Evolutionary conservation across 2,797 vertebrate species (phyloP), one percentile per base, ranked within the genome.

Genomic region (Paedocypris micromegethes): DNA sequence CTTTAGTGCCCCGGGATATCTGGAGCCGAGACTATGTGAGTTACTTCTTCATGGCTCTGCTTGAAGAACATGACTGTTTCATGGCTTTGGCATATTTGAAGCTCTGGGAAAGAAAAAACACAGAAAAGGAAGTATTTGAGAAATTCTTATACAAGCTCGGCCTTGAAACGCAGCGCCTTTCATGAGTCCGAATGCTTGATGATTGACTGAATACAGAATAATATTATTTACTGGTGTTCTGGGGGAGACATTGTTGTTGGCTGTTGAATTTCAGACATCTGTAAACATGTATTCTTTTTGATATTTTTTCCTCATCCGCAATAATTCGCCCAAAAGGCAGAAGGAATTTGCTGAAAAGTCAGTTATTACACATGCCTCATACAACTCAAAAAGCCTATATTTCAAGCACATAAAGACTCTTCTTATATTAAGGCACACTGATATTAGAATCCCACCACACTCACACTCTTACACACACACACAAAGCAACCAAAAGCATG

Each of bases 1-100:
- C 65, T 68, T 70, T 56, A 74, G 70, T 66, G 79, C 80, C 78
- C 51, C 59, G 52, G 77, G 81, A 75, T 58, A 47, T 70, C 64
- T 50, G 74, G 68, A 53, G 64, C 23, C 46, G 48, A 73, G 40
- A 63, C 23, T 23, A 51, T 54, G 41, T 49, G 37, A 66, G 45
- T 23, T 57, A 45, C 4, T 23, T 23, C 23, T 23, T 23, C 23
- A 23, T 23, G 23, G 23, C 23, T 23, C 23, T 23, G 23, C 23
- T 23, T 23, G 23, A 23, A 23, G 23, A 23, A 23, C 23, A 23
- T 41, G 57, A 52, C 37, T 47, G 39, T 8, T 59, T 71, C 74
- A 75, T 78, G 66, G 59, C 61, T 67, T 5, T 6, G 46, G 69
- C 50, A 61, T 43, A 76, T 76, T 75, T 78, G 71, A 78, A 73